Evolutionary conservation across 2,113 vertebrate genomes (phyloP).

Genomic region (Donacobius atricapilla): DNA sequence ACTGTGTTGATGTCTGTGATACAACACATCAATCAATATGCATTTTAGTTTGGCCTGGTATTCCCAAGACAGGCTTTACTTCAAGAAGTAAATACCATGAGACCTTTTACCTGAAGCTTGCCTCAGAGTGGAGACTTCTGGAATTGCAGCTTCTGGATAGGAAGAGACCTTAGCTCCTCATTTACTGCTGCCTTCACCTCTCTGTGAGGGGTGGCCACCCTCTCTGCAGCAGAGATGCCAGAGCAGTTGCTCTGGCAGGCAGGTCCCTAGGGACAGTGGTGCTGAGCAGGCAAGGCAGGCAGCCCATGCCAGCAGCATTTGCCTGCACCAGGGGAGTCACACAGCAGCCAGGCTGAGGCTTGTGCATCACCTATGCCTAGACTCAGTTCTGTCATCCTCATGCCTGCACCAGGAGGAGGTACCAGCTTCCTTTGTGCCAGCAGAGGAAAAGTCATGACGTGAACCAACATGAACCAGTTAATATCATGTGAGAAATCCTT

Average conservation of each 20-base stretch:
- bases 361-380: accelerated
- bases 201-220: neutral
- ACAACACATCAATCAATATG: neutral
- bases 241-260: neutral
- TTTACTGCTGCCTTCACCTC: neutral
- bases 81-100: neutral
- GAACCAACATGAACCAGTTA: neutral
- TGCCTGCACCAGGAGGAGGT: neutral
- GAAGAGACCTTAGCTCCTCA: neutral
- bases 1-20: neutral
- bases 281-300: neutral
- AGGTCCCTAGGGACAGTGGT: neutral
- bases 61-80: neutral
- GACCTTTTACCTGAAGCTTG: neutral
- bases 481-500: neutral
- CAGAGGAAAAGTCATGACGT: neutral
- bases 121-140: neutral
- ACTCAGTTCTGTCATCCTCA: neutral
- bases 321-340: neutral
- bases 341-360: neutral
- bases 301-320: neutral
- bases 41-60: neutral
- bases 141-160: neutral
- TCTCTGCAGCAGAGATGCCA: neutral
- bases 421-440: neutral